phyloP scores from a whole-genome alignment of 2,797 vertebrate genomes.

The Gorsachius magnificus region DNA sequence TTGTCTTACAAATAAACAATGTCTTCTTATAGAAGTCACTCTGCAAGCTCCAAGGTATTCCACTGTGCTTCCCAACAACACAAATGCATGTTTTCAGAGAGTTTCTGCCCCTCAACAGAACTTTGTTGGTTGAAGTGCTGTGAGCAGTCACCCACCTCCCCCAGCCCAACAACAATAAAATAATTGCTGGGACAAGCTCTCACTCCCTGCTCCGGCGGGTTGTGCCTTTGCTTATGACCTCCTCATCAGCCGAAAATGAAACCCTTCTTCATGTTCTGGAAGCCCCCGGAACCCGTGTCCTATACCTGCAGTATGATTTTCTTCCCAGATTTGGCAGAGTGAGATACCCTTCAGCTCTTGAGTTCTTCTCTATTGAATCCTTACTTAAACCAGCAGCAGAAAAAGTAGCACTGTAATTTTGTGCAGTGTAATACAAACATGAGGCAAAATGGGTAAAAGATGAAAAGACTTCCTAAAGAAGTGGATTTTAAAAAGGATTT shows the following conservation, averaged over 20 bases:
- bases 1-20: neutral
- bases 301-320: neutral
- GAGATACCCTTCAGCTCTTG: neutral
- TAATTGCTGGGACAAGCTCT: neutral
- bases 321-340: neutral
- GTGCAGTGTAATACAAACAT: neutral
- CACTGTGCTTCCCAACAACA: neutral
- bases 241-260: neutral
- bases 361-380: neutral
- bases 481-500: slow-evolving; percentile 1
- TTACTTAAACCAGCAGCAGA: neutral
- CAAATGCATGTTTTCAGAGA: neutral
- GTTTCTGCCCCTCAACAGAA: neutral
- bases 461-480: slow-evolving; percentile 29
- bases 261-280: neutral
- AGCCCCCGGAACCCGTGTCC: neutral
- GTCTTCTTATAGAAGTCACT: neutral
- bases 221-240: neutral
- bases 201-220: neutral
- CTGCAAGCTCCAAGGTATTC: neutral
- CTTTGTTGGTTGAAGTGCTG: neutral
- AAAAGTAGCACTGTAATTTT: neutral
- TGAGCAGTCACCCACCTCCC: neutral
- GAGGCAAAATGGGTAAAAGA: slow-evolving; percentile 14
- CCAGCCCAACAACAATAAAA: neutral